These are phyloP conservation scores for Petrocephalus schoutedeni DNA, from an alignment of 2,797 vertebrate species.

Conservation along the genomic window DNA sequence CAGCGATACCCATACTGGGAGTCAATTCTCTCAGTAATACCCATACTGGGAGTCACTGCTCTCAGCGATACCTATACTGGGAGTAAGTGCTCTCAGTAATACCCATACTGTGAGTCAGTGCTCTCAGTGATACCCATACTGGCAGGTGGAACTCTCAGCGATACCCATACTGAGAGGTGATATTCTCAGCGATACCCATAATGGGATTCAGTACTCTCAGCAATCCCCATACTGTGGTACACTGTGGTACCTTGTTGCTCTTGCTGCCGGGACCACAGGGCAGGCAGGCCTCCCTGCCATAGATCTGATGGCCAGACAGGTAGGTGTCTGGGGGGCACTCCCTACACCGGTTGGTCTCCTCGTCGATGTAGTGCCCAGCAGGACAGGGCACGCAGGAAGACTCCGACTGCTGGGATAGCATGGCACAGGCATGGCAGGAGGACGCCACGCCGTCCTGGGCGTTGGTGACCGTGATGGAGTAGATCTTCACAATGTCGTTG, in stretches of 20 bases:
- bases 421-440: constrained; percentile 79
- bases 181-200: background rate
- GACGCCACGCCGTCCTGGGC: constrained; percentile 82
- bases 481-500: constrained; percentile 84
- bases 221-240: background rate
- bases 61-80: background rate
- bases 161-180: background rate
- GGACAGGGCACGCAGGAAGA: constrained; percentile 90
- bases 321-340: constrained; percentile 83
- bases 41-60: background rate
- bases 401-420: constrained; percentile 67
- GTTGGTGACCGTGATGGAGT: constrained; percentile 81
- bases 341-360: constrained; percentile 74
- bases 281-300: constrained; percentile 75
- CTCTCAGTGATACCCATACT: background rate
- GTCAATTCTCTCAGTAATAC: background rate
- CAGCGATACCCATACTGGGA: background rate
- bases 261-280: constrained; percentile 84
- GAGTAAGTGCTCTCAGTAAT: background rate
- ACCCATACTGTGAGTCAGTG: background rate
- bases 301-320: constrained; percentile 75
- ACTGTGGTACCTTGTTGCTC: constrained; percentile 71
- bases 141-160: background rate
- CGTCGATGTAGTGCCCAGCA: constrained; percentile 82
- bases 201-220: background rate